Percentiles rank a stretch among this genome's conserved stretches.
phyloP scores from a whole-genome alignment of 92 coral and sea anemone species.

The Montipora capitata region DNA sequence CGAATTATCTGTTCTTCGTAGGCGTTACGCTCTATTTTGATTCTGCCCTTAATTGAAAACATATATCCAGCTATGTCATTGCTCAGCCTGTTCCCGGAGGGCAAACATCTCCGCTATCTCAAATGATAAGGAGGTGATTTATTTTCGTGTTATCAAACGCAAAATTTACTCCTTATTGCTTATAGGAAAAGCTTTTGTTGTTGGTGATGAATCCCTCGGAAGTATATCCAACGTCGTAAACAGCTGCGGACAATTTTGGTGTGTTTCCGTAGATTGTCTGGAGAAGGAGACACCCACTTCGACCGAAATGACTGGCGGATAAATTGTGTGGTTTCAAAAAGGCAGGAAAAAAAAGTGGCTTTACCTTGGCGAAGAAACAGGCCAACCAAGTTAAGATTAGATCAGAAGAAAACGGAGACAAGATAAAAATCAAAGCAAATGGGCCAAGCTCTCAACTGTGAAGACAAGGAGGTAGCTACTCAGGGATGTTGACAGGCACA shows the following conservation, averaged over 20 bases:
- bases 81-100: too few relatives aligned
- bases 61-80: too few relatives aligned
- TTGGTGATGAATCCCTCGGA: neutral
- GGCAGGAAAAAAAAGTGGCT: neutral
- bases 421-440: neutral
- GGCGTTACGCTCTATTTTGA: too few relatives aligned
- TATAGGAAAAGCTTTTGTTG: neutral
- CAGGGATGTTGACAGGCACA: too few relatives aligned
- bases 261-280: too few relatives aligned
- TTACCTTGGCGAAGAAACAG: neutral
- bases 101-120: too few relatives aligned
- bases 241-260: too few relatives aligned
- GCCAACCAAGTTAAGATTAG: neutral
- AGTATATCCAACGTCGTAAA: neutral
- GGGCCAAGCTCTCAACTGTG: too few relatives aligned
- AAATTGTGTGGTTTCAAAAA: neutral
- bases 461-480: too few relatives aligned
- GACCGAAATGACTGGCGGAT: slow-evolving; percentile 8
- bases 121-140: neutral
- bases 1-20: too few relatives aligned
- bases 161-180: neutral
- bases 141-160: neutral
- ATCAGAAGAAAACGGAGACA: neutral
- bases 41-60: too few relatives aligned
- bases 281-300: neutral